These are phyloP conservation scores for Argyresthia albistria DNA, from an alignment of 2,888 invertebrate genomes.

Conservation along the genomic window DNA sequence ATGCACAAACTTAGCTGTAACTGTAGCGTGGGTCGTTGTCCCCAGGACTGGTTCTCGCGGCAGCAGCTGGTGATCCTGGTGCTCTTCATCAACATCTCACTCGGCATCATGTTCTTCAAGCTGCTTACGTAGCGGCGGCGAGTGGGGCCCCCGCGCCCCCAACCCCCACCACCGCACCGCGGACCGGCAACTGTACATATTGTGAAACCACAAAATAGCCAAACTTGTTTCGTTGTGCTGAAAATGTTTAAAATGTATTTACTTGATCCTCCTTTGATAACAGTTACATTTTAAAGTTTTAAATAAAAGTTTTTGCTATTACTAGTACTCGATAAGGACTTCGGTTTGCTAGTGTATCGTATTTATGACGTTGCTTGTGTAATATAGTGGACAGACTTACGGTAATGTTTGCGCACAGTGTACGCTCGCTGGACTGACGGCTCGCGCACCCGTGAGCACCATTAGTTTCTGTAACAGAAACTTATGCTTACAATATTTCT, in stretches of 20 bases:
- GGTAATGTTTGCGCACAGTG: slow-evolving; percentile 15
- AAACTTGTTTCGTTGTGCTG: slow-evolving; percentile 36
- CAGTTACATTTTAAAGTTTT: slow-evolving; percentile 31
- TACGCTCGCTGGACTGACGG: not conserved
- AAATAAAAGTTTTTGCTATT: slow-evolving; percentile 30
- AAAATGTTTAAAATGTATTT: slow-evolving; percentile 23
- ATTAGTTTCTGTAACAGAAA: not conserved
- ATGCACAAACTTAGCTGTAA: no score
- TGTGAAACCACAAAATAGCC: slow-evolving; percentile 28
- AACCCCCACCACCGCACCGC: slow-evolving; percentile 22
- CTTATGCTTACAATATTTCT: no score
- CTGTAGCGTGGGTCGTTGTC: slow-evolving; percentile 8
- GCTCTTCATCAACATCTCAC: slow-evolving; percentile 92
- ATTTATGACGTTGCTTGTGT: slow-evolving; percentile 39
- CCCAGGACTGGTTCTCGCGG: slow-evolving; percentile 96
- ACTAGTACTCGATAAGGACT: slow-evolving; percentile 36
- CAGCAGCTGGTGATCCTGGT: slow-evolving; percentile 95
- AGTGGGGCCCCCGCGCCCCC: slow-evolving; percentile 50
- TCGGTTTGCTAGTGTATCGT: slow-evolving; percentile 59
- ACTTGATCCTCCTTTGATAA: slow-evolving; percentile 33
- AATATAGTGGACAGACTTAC: slow-evolving; percentile 28
- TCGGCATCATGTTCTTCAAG: slow-evolving; percentile 97
- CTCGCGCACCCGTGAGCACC: not conserved
- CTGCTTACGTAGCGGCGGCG: slow-evolving; percentile 91
- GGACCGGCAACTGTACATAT: slow-evolving; percentile 34